phyloP scores from a whole-genome alignment of 1,140 invertebrate genomes.

The Lysiphlebus fabarum region DNA sequence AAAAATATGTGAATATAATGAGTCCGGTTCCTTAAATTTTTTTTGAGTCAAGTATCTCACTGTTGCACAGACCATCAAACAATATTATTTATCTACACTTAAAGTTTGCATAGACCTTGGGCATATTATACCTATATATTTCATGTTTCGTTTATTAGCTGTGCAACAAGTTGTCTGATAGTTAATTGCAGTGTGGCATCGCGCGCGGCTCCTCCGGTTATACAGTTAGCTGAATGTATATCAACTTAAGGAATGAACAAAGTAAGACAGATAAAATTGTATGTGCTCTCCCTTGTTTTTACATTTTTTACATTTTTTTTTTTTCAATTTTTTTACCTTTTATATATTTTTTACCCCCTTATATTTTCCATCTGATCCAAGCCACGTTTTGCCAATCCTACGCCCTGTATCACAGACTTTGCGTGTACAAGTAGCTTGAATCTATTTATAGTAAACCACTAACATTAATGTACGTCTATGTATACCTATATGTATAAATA shows the following conservation, averaged over 20 bases:
- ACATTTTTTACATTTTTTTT: neutral
- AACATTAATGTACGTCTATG: neutral
- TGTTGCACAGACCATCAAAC: no score
- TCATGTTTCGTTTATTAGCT: conserved; percentile 41
- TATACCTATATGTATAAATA: no score
- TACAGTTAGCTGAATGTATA: conserved; percentile 28
- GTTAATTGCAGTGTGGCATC: conserved; percentile 45
- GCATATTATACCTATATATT: neutral
- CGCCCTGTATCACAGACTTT: conserved; percentile 7
- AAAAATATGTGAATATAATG: no score
- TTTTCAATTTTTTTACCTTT: no score
- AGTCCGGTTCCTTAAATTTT: no score
- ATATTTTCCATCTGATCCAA: no score
- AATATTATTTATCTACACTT: no score
- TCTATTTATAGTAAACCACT: conserved; percentile 47
- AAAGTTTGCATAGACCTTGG: neutral
- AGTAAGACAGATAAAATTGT: conserved; percentile 7
- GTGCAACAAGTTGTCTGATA: conserved; percentile 40
- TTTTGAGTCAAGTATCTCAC: no score
- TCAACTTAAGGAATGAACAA: neutral
- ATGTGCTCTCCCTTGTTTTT: conserved; percentile 27
- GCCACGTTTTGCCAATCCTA: conserved; percentile 20
- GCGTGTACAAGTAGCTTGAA: conserved; percentile 46
- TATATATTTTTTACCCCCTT: no score
- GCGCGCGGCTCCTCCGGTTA: conserved; percentile 28